phyloP scores from a whole-genome alignment of 2,113 vertebrate species.

The Oxyura jamaicensis region DNA sequence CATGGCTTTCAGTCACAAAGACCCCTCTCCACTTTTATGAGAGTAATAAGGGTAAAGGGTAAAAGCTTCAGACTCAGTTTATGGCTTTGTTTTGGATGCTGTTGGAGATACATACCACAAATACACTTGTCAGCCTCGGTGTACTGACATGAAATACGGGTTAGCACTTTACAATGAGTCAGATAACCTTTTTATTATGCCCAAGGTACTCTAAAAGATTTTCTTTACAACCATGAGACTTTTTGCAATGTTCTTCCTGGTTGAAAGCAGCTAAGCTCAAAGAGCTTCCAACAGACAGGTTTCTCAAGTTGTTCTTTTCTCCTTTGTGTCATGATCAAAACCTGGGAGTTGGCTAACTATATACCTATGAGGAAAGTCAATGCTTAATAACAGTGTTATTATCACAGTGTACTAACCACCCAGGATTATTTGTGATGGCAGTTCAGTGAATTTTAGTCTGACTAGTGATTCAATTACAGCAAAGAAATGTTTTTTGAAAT shows the following conservation, averaged over 20 bases:
- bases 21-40: neutral
- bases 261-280: neutral
- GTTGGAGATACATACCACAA: neutral
- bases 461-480: neutral
- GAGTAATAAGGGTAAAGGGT: neutral
- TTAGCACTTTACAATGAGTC: neutral
- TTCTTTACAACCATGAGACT: neutral
- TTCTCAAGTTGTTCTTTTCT: neutral
- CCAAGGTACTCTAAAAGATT: neutral
- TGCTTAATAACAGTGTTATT: neutral
- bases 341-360: neutral
- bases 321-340: neutral
- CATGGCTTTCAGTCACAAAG: accelerated
- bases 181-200: neutral
- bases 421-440: neutral
- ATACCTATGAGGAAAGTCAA: neutral
- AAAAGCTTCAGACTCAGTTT: neutral
- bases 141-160: neutral
- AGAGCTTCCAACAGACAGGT: neutral
- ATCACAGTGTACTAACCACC: neutral
- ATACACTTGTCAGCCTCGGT: neutral
- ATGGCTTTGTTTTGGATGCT: neutral
- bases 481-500: neutral
- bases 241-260: neutral
- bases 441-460: neutral